Percentiles rank a stretch among this genome's conserved stretches.
These are phyloP conservation scores for Sciurus vulgaris DNA, from an alignment of 2,797 vertebrate genomes.

Conservation along the genomic window DNA sequence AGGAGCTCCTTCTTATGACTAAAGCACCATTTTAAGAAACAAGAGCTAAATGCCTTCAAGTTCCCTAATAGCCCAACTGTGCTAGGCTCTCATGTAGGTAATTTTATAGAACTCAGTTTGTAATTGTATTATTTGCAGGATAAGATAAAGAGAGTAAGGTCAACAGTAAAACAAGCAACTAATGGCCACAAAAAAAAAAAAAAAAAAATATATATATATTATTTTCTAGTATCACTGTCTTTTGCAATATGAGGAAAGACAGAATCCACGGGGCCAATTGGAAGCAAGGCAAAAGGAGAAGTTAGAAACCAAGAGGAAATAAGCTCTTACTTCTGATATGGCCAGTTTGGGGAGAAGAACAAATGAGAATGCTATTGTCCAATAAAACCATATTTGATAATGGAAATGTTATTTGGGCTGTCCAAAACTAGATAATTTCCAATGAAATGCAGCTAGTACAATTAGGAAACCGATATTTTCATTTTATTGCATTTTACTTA, in stretches of 20 bases:
- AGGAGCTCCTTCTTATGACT: background rate
- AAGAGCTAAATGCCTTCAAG: conserved; percentile 1
- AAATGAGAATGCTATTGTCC: background rate
- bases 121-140: background rate
- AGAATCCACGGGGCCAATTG: background rate
- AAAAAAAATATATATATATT: background rate
- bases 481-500: conserved; percentile 33
- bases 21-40: background rate
- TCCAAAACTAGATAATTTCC: background rate
- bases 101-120: background rate
- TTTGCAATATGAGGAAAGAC: conserved; percentile 19
- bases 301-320: background rate
- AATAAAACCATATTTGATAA: background rate
- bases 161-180: background rate
- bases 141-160: background rate
- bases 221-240: background rate
- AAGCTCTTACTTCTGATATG: background rate
- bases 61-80: background rate
- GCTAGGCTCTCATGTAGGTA: background rate
- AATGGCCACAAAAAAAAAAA: background rate
- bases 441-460: background rate
- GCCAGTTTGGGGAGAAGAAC: background rate
- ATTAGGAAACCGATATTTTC: background rate
- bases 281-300: background rate
- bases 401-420: background rate